A percentile compares a stretch with the other conserved stretches of the same genome.
phyloP scores from a whole-genome alignment of 1,140 invertebrate genomes.

The Luehdorfia chinensis region DNA sequence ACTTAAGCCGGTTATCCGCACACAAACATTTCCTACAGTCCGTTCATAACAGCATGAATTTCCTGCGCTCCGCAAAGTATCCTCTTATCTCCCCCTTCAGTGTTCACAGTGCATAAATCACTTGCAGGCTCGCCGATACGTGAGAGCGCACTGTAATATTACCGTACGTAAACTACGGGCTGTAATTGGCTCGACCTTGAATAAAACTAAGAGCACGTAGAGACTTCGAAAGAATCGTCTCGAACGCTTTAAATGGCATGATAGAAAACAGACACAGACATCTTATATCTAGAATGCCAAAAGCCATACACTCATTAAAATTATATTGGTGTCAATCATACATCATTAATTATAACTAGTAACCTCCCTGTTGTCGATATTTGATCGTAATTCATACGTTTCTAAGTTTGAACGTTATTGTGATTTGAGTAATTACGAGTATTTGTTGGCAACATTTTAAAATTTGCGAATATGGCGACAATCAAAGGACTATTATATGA shows the following conservation, averaged over 20 bases:
- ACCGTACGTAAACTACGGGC: slow-evolving; percentile 2
- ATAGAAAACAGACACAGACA: not conserved
- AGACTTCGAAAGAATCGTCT: too few relatives aligned
- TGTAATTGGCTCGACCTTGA: slow-evolving; percentile 11
- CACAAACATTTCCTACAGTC: slow-evolving; percentile 21
- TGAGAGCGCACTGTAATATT: slow-evolving; percentile 6
- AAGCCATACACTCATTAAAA: too few relatives aligned
- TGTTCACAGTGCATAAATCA: slow-evolving; percentile 36
- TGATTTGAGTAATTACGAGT: too few relatives aligned
- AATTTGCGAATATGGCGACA: too few relatives aligned
- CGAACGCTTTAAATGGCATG: not conserved
- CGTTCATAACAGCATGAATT: slow-evolving; percentile 27
- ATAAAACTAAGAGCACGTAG: not conserved
- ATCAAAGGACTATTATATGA: too few relatives aligned
- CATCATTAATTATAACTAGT: too few relatives aligned
- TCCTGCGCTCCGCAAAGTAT: slow-evolving; percentile 17
- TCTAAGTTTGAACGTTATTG: too few relatives aligned
- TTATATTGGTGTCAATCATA: too few relatives aligned
- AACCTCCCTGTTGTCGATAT: too few relatives aligned
- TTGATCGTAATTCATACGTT: too few relatives aligned
- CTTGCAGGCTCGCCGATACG: slow-evolving; percentile 25
- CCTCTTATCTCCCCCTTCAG: slow-evolving; percentile 27
- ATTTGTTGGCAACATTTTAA: too few relatives aligned
- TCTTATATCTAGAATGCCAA: too few relatives aligned
- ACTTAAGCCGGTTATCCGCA: slow-evolving; percentile 3